phyloP scores from a whole-genome alignment of 2,797 vertebrate species.

The Mormyrops attenuatus region DNA sequence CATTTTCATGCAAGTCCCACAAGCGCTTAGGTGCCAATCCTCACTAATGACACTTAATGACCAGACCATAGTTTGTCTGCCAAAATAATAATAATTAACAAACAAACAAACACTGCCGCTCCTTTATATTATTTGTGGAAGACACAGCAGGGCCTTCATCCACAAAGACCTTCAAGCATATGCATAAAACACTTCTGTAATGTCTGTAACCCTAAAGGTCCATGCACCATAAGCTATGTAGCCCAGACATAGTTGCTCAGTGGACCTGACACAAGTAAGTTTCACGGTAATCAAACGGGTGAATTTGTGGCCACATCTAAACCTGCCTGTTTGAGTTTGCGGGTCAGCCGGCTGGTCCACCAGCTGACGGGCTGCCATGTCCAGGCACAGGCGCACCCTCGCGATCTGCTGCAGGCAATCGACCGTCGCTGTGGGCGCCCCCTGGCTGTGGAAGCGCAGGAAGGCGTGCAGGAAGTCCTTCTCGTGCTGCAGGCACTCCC shows the following conservation, averaged over 20 bases:
- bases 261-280: neutral
- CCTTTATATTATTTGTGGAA: neutral
- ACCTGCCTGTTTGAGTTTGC: conserved; percentile 38
- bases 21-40: neutral
- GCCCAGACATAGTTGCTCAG: neutral
- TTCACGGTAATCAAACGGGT: neutral
- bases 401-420: conserved; percentile 77
- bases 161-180: neutral
- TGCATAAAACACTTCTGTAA: neutral
- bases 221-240: neutral
- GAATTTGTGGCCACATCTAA: neutral
- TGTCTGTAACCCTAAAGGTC: neutral
- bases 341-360: conserved; percentile 34
- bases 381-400: conserved; percentile 72
- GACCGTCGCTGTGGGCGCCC: conserved; percentile 49
- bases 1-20: neutral
- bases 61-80: neutral
- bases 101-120: neutral
- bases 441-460: neutral
- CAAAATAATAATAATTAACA: neutral
- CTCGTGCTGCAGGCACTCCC: conserved; percentile 54
- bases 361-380: conserved; percentile 64
- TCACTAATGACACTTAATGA: neutral
- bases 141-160: neutral
- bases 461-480: conserved; percentile 59